phyloP scores from a whole-genome alignment of 1,140 invertebrate species.

The Drosophila triauraria region DNA sequence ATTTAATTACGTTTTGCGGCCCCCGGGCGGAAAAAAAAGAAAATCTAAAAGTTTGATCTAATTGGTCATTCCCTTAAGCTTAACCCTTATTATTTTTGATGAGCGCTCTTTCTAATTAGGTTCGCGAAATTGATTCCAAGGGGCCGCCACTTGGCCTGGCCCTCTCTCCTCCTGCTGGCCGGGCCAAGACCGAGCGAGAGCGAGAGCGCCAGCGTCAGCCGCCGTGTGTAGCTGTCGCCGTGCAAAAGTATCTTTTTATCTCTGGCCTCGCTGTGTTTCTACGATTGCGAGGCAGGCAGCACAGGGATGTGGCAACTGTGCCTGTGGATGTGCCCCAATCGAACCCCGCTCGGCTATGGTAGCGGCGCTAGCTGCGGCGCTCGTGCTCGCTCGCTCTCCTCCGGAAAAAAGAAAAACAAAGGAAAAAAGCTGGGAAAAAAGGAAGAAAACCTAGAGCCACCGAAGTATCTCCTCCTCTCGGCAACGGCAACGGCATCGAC shows the following conservation, averaged over 20 bases:
- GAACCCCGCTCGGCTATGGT: slow-evolving; percentile 36
- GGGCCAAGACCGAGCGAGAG: slow-evolving; percentile 8
- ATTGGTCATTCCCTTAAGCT: slow-evolving; percentile 80
- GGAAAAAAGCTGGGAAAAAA: slow-evolving; percentile 17
- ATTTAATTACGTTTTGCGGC: slow-evolving; percentile 64
- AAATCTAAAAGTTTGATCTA: slow-evolving; percentile 68
- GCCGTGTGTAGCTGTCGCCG: slow-evolving; percentile 57
- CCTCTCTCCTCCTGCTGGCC: slow-evolving; percentile 8
- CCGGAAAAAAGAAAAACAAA: slow-evolving; percentile 10
- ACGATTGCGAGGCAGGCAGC: slow-evolving; percentile 58
- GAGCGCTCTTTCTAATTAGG: slow-evolving; percentile 66
- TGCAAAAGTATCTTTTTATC: slow-evolving; percentile 82
- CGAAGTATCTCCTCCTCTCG: slow-evolving; percentile 25
- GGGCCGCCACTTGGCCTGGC: slow-evolving; percentile 1
- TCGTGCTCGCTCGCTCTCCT: slow-evolving; percentile 63
- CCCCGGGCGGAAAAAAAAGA: slow-evolving; percentile 24
- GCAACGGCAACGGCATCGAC: neutral
- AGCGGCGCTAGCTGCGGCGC: slow-evolving; percentile 28
- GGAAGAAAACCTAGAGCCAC: slow-evolving; percentile 34
- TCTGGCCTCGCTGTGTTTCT: slow-evolving; percentile 62
- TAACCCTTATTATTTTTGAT: slow-evolving; percentile 68
- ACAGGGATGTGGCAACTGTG: slow-evolving; percentile 44
- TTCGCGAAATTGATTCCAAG: slow-evolving; percentile 60
- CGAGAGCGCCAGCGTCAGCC: slow-evolving; percentile 18
- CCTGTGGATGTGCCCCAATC: slow-evolving; percentile 58